A percentile compares a stretch with the other conserved stretches of the same genome.
Conservation (phyloP, 2,113 vertebrate genomes). For the Sinosuthora webbiana region DNA sequence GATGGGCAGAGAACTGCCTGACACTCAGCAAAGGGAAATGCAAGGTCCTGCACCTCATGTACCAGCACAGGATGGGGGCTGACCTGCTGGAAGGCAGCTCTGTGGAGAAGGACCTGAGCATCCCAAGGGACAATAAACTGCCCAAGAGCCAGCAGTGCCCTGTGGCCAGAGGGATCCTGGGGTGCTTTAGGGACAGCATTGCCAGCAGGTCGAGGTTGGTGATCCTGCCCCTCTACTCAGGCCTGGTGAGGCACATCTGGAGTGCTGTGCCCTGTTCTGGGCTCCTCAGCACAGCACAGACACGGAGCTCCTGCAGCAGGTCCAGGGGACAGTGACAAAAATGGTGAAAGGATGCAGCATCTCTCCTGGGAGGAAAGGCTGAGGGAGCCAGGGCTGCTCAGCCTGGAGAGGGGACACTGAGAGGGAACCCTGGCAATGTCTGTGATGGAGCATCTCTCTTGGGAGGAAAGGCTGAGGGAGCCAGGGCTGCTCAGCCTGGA, state of each 20-base stretch:
- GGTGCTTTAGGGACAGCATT: too few species aligned
- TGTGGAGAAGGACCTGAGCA: neutral
- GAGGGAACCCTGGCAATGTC: neutral
- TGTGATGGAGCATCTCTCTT: too few species aligned
- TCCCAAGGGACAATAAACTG: rapidly evolving
- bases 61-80: neutral
- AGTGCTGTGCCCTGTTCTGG: too few species aligned
- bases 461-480: neutral
- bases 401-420: rapidly evolving
- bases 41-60: neutral
- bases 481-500: rapidly evolving
- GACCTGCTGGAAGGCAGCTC: neutral
- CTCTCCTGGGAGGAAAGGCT: neutral
- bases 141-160: neutral
- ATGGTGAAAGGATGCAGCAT: neutral
- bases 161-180: neutral
- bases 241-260: too few species aligned
- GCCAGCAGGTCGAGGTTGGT: too few species aligned
- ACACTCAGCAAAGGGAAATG: neutral
- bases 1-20: neutral
- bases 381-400: neutral
- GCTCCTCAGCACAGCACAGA: too few species aligned
- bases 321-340: too few species aligned
- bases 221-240: too few species aligned
- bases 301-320: too few species aligned